A percentile compares a stretch with the other conserved stretches of the same genome.
Evolutionary conservation across 2,113 vertebrate species (phyloP).

Genomic region (Zosterops japonicus): DNA sequence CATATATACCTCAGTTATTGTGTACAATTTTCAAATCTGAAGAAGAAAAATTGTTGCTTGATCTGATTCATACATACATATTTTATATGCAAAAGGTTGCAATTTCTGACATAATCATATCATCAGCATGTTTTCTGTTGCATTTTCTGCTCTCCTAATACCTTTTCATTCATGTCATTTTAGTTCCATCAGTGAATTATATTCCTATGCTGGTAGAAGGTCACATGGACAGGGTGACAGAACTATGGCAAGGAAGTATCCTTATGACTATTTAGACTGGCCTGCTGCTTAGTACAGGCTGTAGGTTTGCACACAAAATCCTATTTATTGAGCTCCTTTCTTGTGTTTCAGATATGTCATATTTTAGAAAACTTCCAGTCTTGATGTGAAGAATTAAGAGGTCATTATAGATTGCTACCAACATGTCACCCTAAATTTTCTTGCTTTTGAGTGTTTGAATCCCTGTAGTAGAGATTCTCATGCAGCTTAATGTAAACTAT

Average conservation of each 20-base stretch:
- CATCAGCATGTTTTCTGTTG: neutral
- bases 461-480: too few relatives aligned
- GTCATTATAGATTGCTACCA: neutral
- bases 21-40: neutral
- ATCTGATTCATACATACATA: neutral
- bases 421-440: neutral
- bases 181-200: neutral
- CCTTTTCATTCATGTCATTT: neutral
- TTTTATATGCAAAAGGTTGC: neutral
- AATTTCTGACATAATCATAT: neutral
- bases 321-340: neutral
- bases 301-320: neutral
- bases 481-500: too few relatives aligned
- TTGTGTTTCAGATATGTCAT: neutral
- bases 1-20: neutral
- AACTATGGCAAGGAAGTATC: neutral
- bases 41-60: neutral
- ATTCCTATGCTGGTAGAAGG: neutral
- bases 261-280: neutral
- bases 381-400: neutral
- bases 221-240: neutral
- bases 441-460: too few relatives aligned
- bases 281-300: neutral
- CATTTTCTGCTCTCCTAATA: neutral
- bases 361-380: neutral